These are phyloP conservation scores for Entomyzon cyanotis DNA, from an alignment of 2,113 vertebrate species.

Conservation along the genomic window DNA sequence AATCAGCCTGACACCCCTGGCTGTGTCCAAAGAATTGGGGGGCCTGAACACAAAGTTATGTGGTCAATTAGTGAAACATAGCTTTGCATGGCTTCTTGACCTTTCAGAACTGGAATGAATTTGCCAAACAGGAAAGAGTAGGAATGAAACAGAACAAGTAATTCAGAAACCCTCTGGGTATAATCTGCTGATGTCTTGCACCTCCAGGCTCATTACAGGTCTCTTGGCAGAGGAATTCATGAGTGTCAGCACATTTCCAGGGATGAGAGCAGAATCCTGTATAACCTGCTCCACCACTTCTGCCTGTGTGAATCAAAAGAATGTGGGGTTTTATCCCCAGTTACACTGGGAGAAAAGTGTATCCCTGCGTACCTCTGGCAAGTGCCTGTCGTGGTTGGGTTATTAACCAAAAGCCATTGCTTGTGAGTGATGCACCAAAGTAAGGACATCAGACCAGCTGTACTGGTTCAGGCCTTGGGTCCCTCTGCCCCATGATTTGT, in stretches of 20 bases:
- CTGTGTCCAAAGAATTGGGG: not conserved
- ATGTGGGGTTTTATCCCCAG: not conserved
- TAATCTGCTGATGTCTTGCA: not conserved
- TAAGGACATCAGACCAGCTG: not conserved
- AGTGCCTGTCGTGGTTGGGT: not conserved
- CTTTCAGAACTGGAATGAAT: slow-evolving; percentile 37
- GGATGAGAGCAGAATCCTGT: not conserved
- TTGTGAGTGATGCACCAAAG: rapidly evolving
- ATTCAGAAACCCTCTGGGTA: slow-evolving; percentile 2
- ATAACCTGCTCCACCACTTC: not conserved
- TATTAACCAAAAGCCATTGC: not conserved
- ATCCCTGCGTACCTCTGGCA: not conserved
- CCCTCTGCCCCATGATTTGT: not conserved
- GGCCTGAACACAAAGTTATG: not conserved
- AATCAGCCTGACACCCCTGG: not conserved
- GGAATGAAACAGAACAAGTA: slow-evolving; percentile 45
- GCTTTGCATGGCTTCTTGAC: slow-evolving; percentile 7
- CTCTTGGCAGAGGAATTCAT: not conserved
- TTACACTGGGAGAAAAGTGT: not conserved
- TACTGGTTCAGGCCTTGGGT: rapidly evolving
- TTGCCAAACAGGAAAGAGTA: slow-evolving; percentile 20
- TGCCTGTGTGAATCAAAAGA: not conserved
- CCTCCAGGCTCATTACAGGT: not conserved
- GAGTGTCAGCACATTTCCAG: slow-evolving; percentile 29
- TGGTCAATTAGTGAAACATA: slow-evolving; percentile 6